Percentiles rank a stretch among this genome's conserved stretches.
phyloP scores from a whole-genome alignment of 2,888 invertebrate species.

The Tipula confusa region DNA sequence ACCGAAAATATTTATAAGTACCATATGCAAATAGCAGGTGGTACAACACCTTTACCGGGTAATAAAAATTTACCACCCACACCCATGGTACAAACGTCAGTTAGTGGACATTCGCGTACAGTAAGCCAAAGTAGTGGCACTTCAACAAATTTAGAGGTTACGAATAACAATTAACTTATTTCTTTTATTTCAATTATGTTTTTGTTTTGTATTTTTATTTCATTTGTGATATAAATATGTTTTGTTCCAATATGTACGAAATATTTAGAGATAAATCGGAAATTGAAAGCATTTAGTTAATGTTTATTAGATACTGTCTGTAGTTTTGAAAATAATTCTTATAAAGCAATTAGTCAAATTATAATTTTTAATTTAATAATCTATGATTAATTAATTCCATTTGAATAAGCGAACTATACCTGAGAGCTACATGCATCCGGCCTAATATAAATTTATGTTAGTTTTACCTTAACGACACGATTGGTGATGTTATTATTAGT shows the following conservation, averaged over 20 bases:
- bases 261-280: background rate
- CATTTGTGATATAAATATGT: background rate
- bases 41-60: slow-evolving; percentile 55
- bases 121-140: slow-evolving; percentile 56
- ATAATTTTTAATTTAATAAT: background rate
- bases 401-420: background rate
- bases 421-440: background rate
- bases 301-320: background rate
- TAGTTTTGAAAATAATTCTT: background rate
- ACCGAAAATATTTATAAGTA: slow-evolving; percentile 73
- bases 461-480: background rate
- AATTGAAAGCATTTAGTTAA: background rate
- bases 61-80: slow-evolving; percentile 60
- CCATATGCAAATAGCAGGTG: slow-evolving; percentile 71
- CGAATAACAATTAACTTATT: background rate
- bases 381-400: background rate
- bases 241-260: background rate
- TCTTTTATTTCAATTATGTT: background rate
- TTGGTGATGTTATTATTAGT: background rate
- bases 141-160: slow-evolving; percentile 36
- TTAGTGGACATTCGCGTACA: slow-evolving; percentile 60
- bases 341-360: background rate
- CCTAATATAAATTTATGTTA: background rate
- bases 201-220: slow-evolving; percentile 14
- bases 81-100: slow-evolving; percentile 65